Conservation (phyloP, 2,888 invertebrate species). For the Melieria crassipennis region DNA sequence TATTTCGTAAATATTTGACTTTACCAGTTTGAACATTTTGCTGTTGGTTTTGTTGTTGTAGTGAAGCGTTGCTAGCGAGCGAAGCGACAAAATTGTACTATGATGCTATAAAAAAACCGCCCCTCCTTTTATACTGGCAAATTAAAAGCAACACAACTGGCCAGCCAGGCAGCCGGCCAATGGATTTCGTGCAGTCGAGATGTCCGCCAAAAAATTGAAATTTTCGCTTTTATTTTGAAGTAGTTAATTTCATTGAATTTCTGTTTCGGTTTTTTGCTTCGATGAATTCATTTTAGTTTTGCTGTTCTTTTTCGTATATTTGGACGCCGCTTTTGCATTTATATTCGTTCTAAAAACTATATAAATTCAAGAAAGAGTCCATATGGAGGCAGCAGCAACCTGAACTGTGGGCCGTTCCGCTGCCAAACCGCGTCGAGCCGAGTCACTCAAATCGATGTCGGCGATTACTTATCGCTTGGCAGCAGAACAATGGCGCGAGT, state of each 20-base stretch:
- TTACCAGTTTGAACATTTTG: slow-evolving; percentile 61
- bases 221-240: background rate
- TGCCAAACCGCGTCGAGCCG: too few relatives aligned
- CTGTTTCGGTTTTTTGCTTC: too few relatives aligned
- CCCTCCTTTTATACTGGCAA: slow-evolving; percentile 54
- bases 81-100: slow-evolving; percentile 52
- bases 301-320: background rate
- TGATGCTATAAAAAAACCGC: slow-evolving; percentile 28
- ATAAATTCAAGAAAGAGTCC: background rate
- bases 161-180: slow-evolving; percentile 18
- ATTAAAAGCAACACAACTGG: slow-evolving; percentile 9
- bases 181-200: slow-evolving; percentile 30
- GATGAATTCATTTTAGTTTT: background rate
- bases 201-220: slow-evolving; percentile 44
- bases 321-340: too few relatives aligned
- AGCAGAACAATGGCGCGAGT: too few relatives aligned
- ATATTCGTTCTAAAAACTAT: too few relatives aligned
- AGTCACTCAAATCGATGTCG: too few relatives aligned
- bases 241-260: too few relatives aligned
- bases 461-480: too few relatives aligned
- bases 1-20: background rate
- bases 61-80: slow-evolving; percentile 30
- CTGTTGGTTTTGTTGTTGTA: slow-evolving; percentile 30
- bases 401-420: background rate
- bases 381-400: background rate